Conservation (phyloP, 2,113 vertebrate genomes). For the Etheostoma spectabile region DNA sequence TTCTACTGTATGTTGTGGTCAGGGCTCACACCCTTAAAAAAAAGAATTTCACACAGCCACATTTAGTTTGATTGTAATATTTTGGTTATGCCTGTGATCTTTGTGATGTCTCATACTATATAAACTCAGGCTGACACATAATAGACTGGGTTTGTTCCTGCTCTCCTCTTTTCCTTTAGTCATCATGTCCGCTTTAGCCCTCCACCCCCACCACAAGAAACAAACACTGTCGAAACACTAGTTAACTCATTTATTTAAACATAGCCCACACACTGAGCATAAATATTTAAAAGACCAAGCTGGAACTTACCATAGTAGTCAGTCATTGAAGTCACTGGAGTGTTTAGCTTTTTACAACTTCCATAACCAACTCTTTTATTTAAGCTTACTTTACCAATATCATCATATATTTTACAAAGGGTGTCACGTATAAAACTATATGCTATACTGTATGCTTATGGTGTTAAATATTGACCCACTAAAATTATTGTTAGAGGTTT, state of each 20-base stretch:
- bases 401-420: neutral
- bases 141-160: neutral
- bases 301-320: constrained; percentile 34
- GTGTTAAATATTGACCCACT: neutral
- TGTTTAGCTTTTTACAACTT: constrained; percentile 16
- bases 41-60: neutral
- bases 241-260: constrained; percentile 44
- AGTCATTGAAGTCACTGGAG: neutral
- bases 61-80: neutral
- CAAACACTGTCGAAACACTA: constrained; percentile 42
- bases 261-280: constrained; percentile 48
- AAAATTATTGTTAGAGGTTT: constrained; percentile 12
- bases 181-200: constrained; percentile 8
- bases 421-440: neutral
- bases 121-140: constrained; percentile 6
- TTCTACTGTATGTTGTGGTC: neutral
- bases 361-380: constrained; percentile 4
- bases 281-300: constrained; percentile 56
- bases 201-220: constrained; percentile 5
- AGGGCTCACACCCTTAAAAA: neutral
- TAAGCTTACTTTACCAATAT: neutral
- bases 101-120: neutral
- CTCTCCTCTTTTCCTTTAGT: constrained; percentile 31
- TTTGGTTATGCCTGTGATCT: neutral
- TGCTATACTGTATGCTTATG: neutral